Percentiles rank a stretch among this genome's conserved stretches.
phyloP scores from a whole-genome alignment of 2,888 invertebrate species.

The Mellilla xanthometata region DNA sequence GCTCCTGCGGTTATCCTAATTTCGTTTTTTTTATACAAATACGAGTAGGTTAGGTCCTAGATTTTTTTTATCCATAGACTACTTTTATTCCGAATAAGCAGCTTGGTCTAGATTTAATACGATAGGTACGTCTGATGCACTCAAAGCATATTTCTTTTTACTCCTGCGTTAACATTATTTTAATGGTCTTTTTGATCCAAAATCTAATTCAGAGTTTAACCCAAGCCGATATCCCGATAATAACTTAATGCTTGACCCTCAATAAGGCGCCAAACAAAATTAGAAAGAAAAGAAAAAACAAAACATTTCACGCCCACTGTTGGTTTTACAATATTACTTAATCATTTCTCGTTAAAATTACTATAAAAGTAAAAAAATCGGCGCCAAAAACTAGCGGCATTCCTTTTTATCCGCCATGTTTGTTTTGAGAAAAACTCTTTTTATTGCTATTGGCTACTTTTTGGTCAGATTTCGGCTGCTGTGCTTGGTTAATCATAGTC shows the following conservation, averaged over 20 bases:
- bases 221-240: conserved; percentile 19
- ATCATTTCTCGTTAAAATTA: conserved; percentile 48
- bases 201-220: conserved; percentile 6
- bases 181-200: not conserved
- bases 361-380: conserved; percentile 53
- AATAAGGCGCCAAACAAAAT: conserved; percentile 41
- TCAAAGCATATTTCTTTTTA: too few species aligned
- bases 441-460: conserved; percentile 51
- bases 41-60: too few species aligned
- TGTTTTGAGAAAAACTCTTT: conserved; percentile 38
- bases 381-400: conserved; percentile 50
- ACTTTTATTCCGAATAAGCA: too few species aligned
- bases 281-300: conserved; percentile 41
- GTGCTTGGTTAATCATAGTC: conserved; percentile 41
- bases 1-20: too few species aligned
- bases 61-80: too few species aligned
- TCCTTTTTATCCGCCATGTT: conserved; percentile 44
- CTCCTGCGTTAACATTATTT: too few species aligned
- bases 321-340: conserved; percentile 74
- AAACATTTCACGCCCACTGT: conserved; percentile 67
- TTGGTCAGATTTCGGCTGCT: conserved; percentile 41
- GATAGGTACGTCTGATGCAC: too few species aligned
- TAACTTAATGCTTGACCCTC: conserved; percentile 31
- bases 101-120: too few species aligned
- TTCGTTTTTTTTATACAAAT: too few species aligned